Conservation (phyloP, 1,140 invertebrate species). For the Samia ricini region DNA sequence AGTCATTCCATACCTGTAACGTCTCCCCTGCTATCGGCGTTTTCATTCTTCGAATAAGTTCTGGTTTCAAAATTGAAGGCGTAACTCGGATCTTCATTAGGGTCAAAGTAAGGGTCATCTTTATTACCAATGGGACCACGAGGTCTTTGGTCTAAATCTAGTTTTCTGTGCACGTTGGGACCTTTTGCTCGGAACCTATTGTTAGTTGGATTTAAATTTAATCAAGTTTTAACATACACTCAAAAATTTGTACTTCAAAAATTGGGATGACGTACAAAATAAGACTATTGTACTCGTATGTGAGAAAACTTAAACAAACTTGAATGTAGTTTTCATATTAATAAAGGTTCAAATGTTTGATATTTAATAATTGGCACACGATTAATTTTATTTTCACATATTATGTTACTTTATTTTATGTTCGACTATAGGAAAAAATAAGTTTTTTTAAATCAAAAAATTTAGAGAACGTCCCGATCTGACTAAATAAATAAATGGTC, state of each 20-base stretch:
- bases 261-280: too few relatives aligned
- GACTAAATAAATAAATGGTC: too few relatives aligned
- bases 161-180: slow-evolving; percentile 82
- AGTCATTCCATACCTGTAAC: slow-evolving; percentile 69
- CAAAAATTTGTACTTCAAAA: neutral
- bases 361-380: too few relatives aligned
- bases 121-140: slow-evolving; percentile 80
- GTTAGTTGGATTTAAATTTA: neutral
- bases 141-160: slow-evolving; percentile 82
- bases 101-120: slow-evolving; percentile 84
- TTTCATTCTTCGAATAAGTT: slow-evolving; percentile 82
- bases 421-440: too few relatives aligned
- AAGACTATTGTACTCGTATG: neutral
- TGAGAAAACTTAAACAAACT: neutral
- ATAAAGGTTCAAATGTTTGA: too few relatives aligned
- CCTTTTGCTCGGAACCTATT: slow-evolving; percentile 81
- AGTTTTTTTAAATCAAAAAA: too few relatives aligned
- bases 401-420: too few relatives aligned
- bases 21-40: slow-evolving; percentile 79
- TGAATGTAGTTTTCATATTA: neutral
- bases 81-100: slow-evolving; percentile 85
- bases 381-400: too few relatives aligned
- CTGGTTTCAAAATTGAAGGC: slow-evolving; percentile 81
- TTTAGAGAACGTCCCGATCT: too few relatives aligned
- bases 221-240: slow-evolving; percentile 9